Evolutionary conservation across 2,888 invertebrate genomes (phyloP), one percentile per base, ranked within the genome.

Genomic region (Coelopa pilipes): DNA sequence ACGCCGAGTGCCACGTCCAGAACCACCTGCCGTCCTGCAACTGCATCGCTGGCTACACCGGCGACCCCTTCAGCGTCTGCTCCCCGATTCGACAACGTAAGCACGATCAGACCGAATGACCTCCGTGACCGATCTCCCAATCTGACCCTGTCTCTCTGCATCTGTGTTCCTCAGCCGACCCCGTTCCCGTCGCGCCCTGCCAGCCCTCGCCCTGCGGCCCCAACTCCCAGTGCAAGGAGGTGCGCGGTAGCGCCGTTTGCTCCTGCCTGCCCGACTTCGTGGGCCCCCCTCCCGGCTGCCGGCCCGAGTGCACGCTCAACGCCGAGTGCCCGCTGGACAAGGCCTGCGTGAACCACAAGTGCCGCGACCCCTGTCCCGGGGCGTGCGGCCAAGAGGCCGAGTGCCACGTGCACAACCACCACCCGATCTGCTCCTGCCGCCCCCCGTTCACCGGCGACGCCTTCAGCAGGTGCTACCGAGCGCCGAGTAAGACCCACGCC

Each of bases 21-120:
- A 93, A 93, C 82, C 94, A 95, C 85, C 89, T 92, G 76, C 93
- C 94, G n/a, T 90, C 90, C 75, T 94, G 94, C 83, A 90, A 89
- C 70, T 94, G 94, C 82, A 88, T 89, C 3, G 89, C 89, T 57
- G 92, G 92, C 75, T 91, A 92, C 83, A 89, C 90, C 76, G 94
- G 94, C 45, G 91, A 94, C 88, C 93, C 94, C 11, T 93, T 92
- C 84, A 89, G 88, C 79, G 89, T 90, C 76, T 94, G 94, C 83
- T 86, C 88, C 65, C 89, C 87, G 63, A 81, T 85, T 78, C 81
- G 86, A 57, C 88, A 89, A 89, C 88, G 92, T 92, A 90, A 92
- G 91, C 74, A 24, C 15, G 55, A 12, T 47, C 10, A 17, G 3
- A 66, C 57, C 15, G 13, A 67, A 63, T 1, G 21, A 12, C 24